Percentiles rank a stretch among this genome's conserved stretches.
phyloP scores from a whole-genome alignment of 2,113 vertebrate genomes.

The Pungitius pungitius region DNA sequence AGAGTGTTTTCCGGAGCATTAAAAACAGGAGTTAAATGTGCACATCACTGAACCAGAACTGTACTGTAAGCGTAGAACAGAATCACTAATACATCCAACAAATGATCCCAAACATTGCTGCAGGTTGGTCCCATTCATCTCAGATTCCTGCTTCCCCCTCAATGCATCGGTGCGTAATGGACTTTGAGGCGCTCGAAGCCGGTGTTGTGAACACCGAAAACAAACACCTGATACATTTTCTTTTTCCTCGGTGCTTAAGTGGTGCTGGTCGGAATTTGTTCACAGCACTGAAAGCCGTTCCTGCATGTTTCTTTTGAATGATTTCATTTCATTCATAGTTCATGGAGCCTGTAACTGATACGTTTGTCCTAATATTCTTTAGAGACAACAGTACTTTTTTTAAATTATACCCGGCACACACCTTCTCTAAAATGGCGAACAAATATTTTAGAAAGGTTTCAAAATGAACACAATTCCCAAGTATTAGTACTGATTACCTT shows the following conservation, averaged over 20 bases:
- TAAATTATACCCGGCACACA: neutral
- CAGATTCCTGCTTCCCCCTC: neutral
- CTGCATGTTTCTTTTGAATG: neutral
- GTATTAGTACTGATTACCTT: neutral
- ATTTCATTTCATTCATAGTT: no score
- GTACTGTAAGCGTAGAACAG: no score
- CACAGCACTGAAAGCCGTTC: neutral
- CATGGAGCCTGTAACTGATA: no score
- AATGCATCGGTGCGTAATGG: no score
- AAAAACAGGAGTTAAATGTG: neutral
- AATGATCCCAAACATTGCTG: neutral
- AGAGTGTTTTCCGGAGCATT: conserved; percentile 12
- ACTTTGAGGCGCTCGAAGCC: no score
- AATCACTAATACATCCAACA: no score
- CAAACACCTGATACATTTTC: no score
- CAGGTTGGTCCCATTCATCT: neutral
- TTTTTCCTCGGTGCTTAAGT: no score
- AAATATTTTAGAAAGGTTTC: neutral
- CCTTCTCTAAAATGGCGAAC: neutral
- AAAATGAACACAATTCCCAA: neutral
- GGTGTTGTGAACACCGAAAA: no score
- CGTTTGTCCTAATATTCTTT: no score
- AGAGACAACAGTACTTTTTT: no score
- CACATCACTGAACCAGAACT: neutral
- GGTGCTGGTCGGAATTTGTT: neutral